Base-by-base conservation (phyloP, 2,888 invertebrate genomes). In the Lochmaea capreae region DNA sequence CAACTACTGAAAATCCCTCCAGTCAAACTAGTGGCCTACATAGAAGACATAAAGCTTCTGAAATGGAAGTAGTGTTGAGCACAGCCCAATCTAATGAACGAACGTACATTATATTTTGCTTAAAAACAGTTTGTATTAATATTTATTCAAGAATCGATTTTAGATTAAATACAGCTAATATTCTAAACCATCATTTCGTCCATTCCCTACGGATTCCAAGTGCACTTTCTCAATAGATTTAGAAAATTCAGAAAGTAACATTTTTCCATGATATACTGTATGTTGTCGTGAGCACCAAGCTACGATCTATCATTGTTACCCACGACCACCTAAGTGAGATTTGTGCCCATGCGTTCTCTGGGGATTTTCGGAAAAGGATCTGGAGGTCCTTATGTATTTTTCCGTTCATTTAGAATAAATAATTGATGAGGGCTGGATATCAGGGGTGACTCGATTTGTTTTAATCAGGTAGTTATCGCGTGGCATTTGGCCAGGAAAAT, bases 281-380 rank as follows among this genome's bases (percentile, higher is more conserved):
- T 77, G 75, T 71, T 69, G 74, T 73, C 72, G 77, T 71, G 76
- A 74, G 74, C 58, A 58, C 43, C 74, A 72, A 79, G 75, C 76
- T 74, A 78, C 79, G 80, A 82, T 82, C 81, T 76, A 80, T 82
- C 82, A 82, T 82, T 79, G 81, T 81, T 80, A 83, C 80, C 75
- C 72, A 72, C 73, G 77, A 79, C 79, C 76, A 81, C 80, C 81
- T 82, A 84, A 84, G 83, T 83, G 83, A 82, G 84, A 84, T 84
- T 84, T 84, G 84, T 84, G 83, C 80, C 79, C 77, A 71, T 72
- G 66, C 75, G 71, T 74, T 76, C 77, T 76, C 79, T 63, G 63
- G 78, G 77, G 81, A 79, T 65, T 39, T 16, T 12, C 58, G 67
- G 42, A n/a, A 57, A 10, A 39, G 22, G 67, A 59, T 49, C 54